phyloP scores from a whole-genome alignment of 1,140 invertebrate genomes.

The Drosophila ficusphila region DNA sequence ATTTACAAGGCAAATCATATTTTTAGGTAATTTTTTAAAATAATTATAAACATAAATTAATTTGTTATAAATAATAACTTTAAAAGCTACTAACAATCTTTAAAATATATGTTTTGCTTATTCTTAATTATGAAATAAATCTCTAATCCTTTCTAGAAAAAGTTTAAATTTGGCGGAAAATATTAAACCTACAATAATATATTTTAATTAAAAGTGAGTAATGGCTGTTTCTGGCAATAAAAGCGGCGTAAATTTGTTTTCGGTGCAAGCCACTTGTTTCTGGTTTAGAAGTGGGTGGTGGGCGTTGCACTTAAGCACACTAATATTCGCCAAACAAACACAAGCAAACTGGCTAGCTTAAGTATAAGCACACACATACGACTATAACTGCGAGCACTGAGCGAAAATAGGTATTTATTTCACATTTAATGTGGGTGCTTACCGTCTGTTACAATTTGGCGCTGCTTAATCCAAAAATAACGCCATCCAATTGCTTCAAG shows the following conservation, averaged over 20 bases:
- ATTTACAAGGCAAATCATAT: no score
- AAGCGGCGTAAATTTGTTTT: neutral
- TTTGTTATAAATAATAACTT: no score
- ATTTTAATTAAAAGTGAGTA: no score
- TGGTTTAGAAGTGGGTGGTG: neutral
- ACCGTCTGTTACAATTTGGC: constrained; percentile 76
- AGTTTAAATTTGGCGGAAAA: no score
- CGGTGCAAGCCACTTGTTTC: constrained; percentile 3
- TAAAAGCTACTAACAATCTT: no score
- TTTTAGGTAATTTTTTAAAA: no score
- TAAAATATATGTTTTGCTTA: no score
- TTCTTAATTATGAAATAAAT: no score
- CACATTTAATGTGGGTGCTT: constrained; percentile 38
- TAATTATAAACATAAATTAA: no score
- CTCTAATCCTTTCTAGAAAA: no score
- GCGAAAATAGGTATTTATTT: constrained; percentile 32
- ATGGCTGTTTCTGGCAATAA: neutral
- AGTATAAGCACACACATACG: constrained; percentile 25
- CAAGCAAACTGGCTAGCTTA: constrained; percentile 1
- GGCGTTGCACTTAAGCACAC: constrained; percentile 27
- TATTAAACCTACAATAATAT: no score
- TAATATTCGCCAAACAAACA: constrained; percentile 39
- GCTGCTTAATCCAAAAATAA: constrained; percentile 72
- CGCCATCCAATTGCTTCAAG: constrained; percentile 70
- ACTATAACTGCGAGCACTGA: neutral